Evolutionary conservation across 2,797 vertebrate species (phyloP), one percentile per base, ranked within the genome.

Genomic region (Galaxias olidus): DNA sequence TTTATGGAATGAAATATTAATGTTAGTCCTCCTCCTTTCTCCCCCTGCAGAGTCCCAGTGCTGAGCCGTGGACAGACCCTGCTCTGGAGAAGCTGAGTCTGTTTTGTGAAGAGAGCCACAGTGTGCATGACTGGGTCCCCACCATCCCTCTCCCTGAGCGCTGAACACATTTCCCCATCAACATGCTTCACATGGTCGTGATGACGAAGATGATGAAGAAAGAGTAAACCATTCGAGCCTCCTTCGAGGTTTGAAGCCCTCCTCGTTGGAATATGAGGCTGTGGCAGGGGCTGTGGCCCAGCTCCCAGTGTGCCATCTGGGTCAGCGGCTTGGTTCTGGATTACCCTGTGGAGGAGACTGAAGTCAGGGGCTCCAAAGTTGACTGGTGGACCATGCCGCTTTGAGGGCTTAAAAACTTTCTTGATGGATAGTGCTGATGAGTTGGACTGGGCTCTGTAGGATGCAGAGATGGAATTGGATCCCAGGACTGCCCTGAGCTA

Each of bases 81-180:
- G 89, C 94, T 51, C 85, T 98, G 78, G 94, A 97, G 81, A 96
- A 94, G 60, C 90, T 99, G 80, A 91, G 89, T 50, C 78, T 90
- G 9, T 98, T 98, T 78, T 99, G 97, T 0, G 95, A 98, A 71
- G 96, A 97, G 77, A 96, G 96, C 55, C 92, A 94, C 67, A 95
- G 91, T 18, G 78, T 92, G 68, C 97, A 94, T 10, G 96, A 98
- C 82, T 98, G 96, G 97, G 96, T 99, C 63, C 97, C 97, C 49
- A 87, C 89, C 50, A 92, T 99, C 79, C 93, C 94, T 12, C 92
- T 99, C 55, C 96, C 96, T 0, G 96, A 98, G 82, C 97, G 96
- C 87, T 92, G 91, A 91, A 67, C 63, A 15, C 51, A 1, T 15
- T 0, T n/a, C 18, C 54, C 45, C 54, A 57, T 45, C 10, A 47